Evolutionary conservation across 2,888 invertebrate genomes (phyloP).

Genomic region (Morpho helenor): DNA sequence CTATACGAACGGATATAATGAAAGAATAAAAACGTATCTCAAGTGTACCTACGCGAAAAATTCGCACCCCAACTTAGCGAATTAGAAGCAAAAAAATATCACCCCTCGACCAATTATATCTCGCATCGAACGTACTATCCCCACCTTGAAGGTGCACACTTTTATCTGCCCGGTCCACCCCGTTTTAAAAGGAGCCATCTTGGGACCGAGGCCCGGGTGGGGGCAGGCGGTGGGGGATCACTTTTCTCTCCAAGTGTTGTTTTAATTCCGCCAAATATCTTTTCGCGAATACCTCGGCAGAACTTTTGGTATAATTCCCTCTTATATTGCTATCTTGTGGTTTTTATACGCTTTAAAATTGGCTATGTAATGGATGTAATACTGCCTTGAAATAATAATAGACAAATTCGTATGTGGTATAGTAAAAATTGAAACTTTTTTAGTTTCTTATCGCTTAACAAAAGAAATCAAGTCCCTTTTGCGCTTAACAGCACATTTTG

Average conservation of each 20-base stretch:
- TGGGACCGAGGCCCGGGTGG: slow-evolving; percentile 56
- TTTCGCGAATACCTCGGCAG: slow-evolving; percentile 74
- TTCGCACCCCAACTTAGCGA: slow-evolving; percentile 6
- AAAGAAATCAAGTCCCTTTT: too few species aligned
- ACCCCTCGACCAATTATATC: slow-evolving; percentile 27
- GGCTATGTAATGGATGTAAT: background rate
- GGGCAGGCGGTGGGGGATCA: slow-evolving; percentile 49
- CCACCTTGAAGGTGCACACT: slow-evolving; percentile 72
- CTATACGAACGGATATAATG: too few species aligned
- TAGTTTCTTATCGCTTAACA: too few species aligned
- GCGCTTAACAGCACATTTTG: too few species aligned
- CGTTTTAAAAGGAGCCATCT: slow-evolving; percentile 77
- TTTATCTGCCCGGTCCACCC: slow-evolving; percentile 75
- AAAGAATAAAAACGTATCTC: too few species aligned
- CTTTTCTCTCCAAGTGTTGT: slow-evolving; percentile 68
- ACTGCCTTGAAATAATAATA: too few species aligned
- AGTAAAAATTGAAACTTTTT: too few species aligned
- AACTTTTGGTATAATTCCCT: slow-evolving; percentile 74
- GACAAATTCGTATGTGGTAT: too few species aligned
- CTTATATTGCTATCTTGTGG: slow-evolving; percentile 38
- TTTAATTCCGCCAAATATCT: slow-evolving; percentile 79
- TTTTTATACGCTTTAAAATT: slow-evolving; percentile 3
- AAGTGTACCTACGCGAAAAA: background rate
- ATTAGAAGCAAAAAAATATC: slow-evolving; percentile 9
- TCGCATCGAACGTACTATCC: slow-evolving; percentile 50